Base-by-base conservation (phyloP, 1,140 invertebrate species). In the Leptinotarsa texana region DNA sequence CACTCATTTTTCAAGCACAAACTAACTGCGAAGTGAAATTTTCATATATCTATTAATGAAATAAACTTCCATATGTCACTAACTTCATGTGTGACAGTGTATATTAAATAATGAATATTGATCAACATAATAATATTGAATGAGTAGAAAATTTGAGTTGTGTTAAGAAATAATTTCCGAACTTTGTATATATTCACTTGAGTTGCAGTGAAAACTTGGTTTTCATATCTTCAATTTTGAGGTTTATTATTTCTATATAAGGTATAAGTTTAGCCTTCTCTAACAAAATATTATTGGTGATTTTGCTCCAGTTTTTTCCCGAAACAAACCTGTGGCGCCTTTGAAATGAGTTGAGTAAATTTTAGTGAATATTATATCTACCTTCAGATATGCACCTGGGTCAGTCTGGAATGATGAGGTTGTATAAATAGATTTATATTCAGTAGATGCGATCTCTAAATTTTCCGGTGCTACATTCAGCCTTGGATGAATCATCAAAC, bases 341-440 rank as follows among this genome's bases (percentile, higher is more conserved):
- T 51, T 57, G 13, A n/a, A 17, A 57, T n/a, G 49, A 15, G 49
- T 57, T n/a, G 1, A 17, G n/a, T n/a, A 57, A 57, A 33, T 11
- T 11, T 33, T 2, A 11, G 6, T 8, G 33, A 33, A 33, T 4
- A 13, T 62, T n/a, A 68, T 47, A 68, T 33, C 51, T 70, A 70
- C 69, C 69, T 57, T 51, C 0, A 51, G 3, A 61, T 22, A 70
- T 22, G 69, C 69, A 22, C 17, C 69, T 57, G 17, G 18, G 22
- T 61, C 51, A 8, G 42, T 15, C 1, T 6, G 13, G 49, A 70
- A 70, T 18, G 47, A 48, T 15, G 47, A 15, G 15, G 6, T 57
- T 18, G 69, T 70, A 27, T 22, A 70, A 57, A 70, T 13, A 17
- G n/a, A 33, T 57, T 61, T 51, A 24, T 70, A 70, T 61, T 51